These are phyloP conservation scores for Microtus oregoni DNA, from an alignment of 2,113 vertebrate genomes.

Conservation along the genomic window DNA sequence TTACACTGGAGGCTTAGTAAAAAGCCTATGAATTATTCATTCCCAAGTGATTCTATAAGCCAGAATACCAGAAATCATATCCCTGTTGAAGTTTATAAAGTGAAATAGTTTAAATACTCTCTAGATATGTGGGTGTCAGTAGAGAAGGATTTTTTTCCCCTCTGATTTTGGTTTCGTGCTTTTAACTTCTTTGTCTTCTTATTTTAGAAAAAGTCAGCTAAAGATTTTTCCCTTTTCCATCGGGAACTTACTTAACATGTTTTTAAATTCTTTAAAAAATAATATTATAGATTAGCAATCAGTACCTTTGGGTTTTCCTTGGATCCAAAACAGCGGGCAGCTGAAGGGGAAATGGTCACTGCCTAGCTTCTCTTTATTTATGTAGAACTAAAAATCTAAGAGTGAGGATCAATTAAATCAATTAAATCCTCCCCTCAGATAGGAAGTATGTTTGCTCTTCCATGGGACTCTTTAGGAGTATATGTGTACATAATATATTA, in stretches of 20 bases:
- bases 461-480: background rate
- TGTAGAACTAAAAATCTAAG: conserved; percentile 14
- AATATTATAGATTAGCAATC: background rate
- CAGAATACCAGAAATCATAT: conserved; percentile 85
- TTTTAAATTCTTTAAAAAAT: conserved; percentile 43
- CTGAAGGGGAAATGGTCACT: background rate
- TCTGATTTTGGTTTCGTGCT: conserved; percentile 60
- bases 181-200: conserved; percentile 45
- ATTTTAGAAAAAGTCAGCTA: conserved; percentile 42
- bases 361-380: conserved; percentile 10
- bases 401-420: background rate
- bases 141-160: conserved; percentile 56
- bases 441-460: background rate
- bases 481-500: background rate
- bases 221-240: conserved; percentile 4
- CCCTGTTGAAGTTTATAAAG: conserved; percentile 80
- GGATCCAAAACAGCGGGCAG: background rate
- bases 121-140: conserved; percentile 56
- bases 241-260: background rate
- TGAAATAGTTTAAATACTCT: conserved; percentile 82
- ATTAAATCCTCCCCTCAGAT: background rate
- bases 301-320: background rate
- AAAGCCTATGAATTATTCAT: conserved; percentile 89
- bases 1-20: conserved; percentile 85
- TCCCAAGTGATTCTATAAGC: conserved; percentile 83